A percentile compares a stretch with the other conserved stretches of the same genome.
Conservation (phyloP, 2,888 invertebrate species). For the Xanthorhoe designata region DNA sequence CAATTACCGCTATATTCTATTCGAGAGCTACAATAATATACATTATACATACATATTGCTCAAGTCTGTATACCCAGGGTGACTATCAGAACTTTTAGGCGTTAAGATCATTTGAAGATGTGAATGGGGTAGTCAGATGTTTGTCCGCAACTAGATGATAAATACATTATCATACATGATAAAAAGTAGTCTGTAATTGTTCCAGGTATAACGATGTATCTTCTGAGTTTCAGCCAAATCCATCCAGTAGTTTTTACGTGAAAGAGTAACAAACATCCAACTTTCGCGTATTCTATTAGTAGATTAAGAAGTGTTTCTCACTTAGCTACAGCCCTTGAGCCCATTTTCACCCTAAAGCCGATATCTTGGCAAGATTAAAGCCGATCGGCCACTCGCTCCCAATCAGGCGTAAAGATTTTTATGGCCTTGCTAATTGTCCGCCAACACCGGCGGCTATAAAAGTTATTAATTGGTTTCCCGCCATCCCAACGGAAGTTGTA, state of each 20-base stretch:
- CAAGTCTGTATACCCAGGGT: neutral
- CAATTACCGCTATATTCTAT: constrained; percentile 62
- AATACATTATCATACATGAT: too few species aligned
- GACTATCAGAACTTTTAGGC: too few species aligned
- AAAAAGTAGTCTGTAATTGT: too few species aligned
- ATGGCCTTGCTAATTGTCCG: constrained; percentile 78
- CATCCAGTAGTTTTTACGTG: too few species aligned
- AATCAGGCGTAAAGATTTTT: constrained; percentile 82
- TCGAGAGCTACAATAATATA: neutral
- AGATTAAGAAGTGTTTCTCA: neutral
- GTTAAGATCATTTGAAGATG: too few species aligned
- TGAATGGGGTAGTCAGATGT: too few species aligned
- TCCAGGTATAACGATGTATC: too few species aligned
- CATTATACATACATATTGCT: neutral
- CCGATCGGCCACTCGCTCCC: constrained; percentile 52
- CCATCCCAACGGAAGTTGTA: constrained; percentile 78
- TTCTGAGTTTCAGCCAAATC: too few species aligned
- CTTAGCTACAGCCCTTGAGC: neutral
- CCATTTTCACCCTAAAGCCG: constrained; percentile 1
- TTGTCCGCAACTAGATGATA: too few species aligned
- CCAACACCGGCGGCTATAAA: constrained; percentile 78
- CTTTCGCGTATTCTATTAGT: too few species aligned
- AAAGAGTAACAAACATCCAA: too few species aligned
- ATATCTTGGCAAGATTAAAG: constrained; percentile 22
- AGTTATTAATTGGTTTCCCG: constrained; percentile 83